Base-by-base conservation (phyloP, 2,888 invertebrate genomes). In the Euplagia quadripunctaria region DNA sequence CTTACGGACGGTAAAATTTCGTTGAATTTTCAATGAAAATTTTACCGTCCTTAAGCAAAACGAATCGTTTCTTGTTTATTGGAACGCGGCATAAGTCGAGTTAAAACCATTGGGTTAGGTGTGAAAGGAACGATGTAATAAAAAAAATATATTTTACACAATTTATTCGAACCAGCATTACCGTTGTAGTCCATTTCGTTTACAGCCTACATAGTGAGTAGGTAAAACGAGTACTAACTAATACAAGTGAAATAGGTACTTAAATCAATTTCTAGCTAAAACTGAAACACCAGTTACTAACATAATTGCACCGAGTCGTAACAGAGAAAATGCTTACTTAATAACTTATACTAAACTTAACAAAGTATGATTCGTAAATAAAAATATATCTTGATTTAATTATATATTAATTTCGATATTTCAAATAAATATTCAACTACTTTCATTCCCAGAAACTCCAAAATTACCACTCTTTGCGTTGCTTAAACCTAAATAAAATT, bases 221-320 rank as follows among this genome's bases (percentile, higher is more conserved):
- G 86, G 83, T 87, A 83, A 82, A 85, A 86, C 86, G 86, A 89
- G 86, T 82, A 82, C 87, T 68, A 86, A 84, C 82, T 87, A 87
- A 86, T 79, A 82, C 81, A 84, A 82, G 85, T 81, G 83, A 85
- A 89, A 55, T 74, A 74, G 64, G 86, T 86, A 85, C 82, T 86
- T 90, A 86, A 87, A 85, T 72, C 81, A 83, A 84, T 80, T 70
- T 75, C 86, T 86, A 86, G 86, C 83, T 88, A 88, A 86, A 87
- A 88, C 89, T 88, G 86, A 90, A 85, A 86, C 42, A 85, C 88
- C 90, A 91, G 87, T 86, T 86, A 86, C 87, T 89, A 91, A 89
- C 79, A 87, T 91, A 94, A 95, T 94, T 94, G 94, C 95, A 94
- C 94, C 94, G 89, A 91, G 85, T 89, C 85, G 78, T 90, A 91